Conservation (phyloP, 2,113 vertebrate species). For the Gopherus flavomarginatus region DNA sequence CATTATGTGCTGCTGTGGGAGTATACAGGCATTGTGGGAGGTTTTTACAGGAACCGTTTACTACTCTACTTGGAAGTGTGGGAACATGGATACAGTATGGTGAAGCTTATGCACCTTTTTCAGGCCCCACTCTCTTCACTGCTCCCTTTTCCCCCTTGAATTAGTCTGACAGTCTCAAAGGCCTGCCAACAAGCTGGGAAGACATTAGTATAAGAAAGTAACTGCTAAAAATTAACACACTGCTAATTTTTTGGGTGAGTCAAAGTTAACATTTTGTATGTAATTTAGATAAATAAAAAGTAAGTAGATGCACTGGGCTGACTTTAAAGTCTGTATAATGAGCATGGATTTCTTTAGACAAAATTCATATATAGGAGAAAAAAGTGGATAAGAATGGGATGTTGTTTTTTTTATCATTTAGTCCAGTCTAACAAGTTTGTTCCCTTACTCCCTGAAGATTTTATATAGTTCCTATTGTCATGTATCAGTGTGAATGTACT, state of each 20-base stretch:
- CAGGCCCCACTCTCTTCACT: background rate
- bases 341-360: background rate
- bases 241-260: background rate
- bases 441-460: background rate
- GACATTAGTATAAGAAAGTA: background rate
- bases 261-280: background rate
- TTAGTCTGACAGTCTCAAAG: background rate
- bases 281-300: background rate
- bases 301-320: background rate
- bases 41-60: background rate
- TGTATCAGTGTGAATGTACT: background rate
- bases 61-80: background rate
- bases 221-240: background rate
- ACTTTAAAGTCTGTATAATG: background rate
- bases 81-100: background rate
- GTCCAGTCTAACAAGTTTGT: background rate
- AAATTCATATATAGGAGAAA: no score
- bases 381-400: background rate
- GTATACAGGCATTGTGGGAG: background rate
- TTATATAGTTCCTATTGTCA: background rate
- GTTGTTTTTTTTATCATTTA: background rate
- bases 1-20: background rate
- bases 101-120: background rate
- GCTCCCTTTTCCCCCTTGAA: background rate
- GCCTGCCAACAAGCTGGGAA: background rate